Percentiles rank a stretch among this genome's conserved stretches.
phyloP scores from a whole-genome alignment of 2,797 vertebrate species.

The Mus caroli region DNA sequence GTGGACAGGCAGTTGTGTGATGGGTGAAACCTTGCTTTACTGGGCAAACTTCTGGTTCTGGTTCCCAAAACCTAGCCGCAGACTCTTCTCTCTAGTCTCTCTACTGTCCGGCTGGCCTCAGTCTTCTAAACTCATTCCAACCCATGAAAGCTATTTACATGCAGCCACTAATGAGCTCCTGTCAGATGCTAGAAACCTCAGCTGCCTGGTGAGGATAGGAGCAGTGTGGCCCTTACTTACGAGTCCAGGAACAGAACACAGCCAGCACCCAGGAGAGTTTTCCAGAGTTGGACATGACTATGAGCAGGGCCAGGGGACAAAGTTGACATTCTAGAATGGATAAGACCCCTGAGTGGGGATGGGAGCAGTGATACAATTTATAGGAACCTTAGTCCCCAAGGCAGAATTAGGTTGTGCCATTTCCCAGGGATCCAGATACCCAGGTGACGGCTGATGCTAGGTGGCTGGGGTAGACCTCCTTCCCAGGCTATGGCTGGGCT shows the following conservation, averaged over 20 bases:
- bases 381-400: neutral
- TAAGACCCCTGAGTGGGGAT: neutral
- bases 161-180: neutral
- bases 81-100: neutral
- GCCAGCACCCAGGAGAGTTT: rapidly evolving
- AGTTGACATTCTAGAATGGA: neutral
- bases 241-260: neutral
- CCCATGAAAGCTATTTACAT: neutral
- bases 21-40: neutral
- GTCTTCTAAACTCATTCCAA: neutral
- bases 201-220: rapidly evolving
- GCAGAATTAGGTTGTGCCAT: neutral
- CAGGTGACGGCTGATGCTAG: neutral
- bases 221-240: rapidly evolving
- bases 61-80: rapidly evolving
- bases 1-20: rapidly evolving
- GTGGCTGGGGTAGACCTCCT: neutral
- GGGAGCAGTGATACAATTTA: neutral
- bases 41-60: neutral
- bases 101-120: neutral
- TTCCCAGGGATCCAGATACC: neutral
- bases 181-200: neutral
- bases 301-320: neutral
- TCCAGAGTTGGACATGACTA: neutral
- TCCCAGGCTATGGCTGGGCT: neutral